These are phyloP conservation scores for Procambarus clarkii DNA, from an alignment of 1,140 invertebrate species.

Conservation along the genomic window DNA sequence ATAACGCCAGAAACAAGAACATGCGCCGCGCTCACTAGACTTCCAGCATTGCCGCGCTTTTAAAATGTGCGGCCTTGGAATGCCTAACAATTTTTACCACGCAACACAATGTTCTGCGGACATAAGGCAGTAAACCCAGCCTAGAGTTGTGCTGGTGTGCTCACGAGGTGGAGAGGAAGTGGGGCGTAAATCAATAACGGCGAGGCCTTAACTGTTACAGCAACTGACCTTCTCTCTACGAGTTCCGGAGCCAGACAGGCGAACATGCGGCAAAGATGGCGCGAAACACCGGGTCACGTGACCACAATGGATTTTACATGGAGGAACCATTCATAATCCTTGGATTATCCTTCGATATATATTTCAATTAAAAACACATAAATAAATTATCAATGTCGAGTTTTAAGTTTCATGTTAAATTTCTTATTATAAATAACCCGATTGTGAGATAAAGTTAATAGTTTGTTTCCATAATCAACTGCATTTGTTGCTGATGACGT, in stretches of 20 bases:
- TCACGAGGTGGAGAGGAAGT: neutral
- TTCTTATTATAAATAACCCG: neutral
- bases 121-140: too few relatives aligned
- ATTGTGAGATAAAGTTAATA: neutral
- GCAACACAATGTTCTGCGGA: too few relatives aligned
- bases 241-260: slow-evolving; percentile 67
- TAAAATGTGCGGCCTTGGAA: slow-evolving; percentile 33
- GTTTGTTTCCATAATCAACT: neutral
- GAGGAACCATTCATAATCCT: neutral
- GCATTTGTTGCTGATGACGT: slow-evolving; percentile 30
- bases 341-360: neutral
- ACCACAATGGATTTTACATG: slow-evolving; percentile 26
- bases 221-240: slow-evolving; percentile 56
- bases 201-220: neutral
- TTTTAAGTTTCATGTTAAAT: neutral
- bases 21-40: slow-evolving; percentile 35
- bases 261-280: slow-evolving; percentile 69
- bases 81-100: neutral
- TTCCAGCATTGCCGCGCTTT: slow-evolving; percentile 29
- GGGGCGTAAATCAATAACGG: slow-evolving; percentile 54
- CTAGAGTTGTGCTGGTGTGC: too few relatives aligned
- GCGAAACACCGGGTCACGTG: slow-evolving; percentile 68
- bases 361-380: neutral
- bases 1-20: slow-evolving; percentile 24
- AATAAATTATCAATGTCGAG: too few relatives aligned